A percentile compares a stretch with the other conserved stretches of the same genome.
Conservation (phyloP, 2,113 vertebrate genomes). For the Dasypus novemcinctus region DNA sequence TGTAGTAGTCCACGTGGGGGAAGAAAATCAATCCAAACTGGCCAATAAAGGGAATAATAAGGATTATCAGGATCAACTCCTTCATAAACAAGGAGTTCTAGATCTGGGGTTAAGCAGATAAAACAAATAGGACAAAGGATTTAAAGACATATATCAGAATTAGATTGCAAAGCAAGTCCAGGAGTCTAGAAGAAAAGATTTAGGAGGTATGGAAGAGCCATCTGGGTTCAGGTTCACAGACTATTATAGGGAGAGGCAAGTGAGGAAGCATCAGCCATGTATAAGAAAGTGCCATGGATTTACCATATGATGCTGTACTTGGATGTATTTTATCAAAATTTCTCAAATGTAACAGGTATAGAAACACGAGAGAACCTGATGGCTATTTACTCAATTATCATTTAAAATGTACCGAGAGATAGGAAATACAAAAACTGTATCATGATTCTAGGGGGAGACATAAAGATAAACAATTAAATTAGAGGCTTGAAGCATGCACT, state of each 20-base stretch:
- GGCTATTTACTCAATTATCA: background rate
- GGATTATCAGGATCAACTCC: background rate
- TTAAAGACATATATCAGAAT: background rate
- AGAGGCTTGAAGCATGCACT: accelerated
- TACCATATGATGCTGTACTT: accelerated
- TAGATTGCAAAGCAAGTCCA: background rate
- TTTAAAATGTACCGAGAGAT: background rate
- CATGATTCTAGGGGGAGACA: background rate
- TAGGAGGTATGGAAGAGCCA: background rate
- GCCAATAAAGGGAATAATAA: background rate
- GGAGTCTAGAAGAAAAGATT: background rate
- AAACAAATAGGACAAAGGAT: background rate
- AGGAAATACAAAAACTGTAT: background rate
- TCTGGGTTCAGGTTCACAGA: accelerated
- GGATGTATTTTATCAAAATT: background rate
- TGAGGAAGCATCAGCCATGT: accelerated
- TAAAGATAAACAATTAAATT: background rate
- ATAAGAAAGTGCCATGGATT: accelerated
- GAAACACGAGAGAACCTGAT: background rate
- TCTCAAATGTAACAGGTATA: background rate
- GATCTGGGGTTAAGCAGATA: background rate
- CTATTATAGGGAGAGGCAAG: accelerated
- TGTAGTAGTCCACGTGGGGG: background rate
- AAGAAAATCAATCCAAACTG: background rate
- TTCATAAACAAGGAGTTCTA: background rate